Conservation (phyloP, 1,140 invertebrate genomes). For the Cydia splendana region DNA sequence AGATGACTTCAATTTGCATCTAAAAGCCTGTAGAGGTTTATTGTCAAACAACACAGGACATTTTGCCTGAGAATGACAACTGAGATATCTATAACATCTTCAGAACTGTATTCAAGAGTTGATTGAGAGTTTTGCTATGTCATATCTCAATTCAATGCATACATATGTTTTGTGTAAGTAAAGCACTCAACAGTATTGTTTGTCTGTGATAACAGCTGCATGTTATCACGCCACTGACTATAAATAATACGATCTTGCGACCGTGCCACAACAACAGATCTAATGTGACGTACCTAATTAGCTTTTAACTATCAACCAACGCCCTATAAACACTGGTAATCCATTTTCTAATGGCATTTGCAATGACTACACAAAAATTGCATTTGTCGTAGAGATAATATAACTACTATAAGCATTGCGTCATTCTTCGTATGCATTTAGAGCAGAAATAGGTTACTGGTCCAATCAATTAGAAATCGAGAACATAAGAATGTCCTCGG, state of each 20-base stretch:
- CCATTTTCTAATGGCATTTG: background rate
- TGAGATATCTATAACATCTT: background rate
- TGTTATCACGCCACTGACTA: constrained; percentile 26
- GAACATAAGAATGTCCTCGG: too few relatives aligned
- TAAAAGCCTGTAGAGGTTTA: background rate
- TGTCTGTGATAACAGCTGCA: constrained; percentile 26
- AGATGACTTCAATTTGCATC: background rate
- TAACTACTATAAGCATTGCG: background rate
- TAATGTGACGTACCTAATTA: constrained; percentile 30
- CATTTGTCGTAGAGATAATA: background rate
- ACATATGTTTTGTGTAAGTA: constrained; percentile 5
- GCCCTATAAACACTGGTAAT: constrained; percentile 2
- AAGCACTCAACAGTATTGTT: constrained; percentile 22
- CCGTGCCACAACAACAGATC: constrained; percentile 13
- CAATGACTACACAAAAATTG: background rate
- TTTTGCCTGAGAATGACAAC: background rate
- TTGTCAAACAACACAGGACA: background rate
- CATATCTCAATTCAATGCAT: constrained; percentile 7
- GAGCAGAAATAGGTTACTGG: background rate
- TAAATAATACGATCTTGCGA: constrained; percentile 27
- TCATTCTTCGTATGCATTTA: background rate
- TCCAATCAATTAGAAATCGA: background rate
- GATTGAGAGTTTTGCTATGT: constrained; percentile 1
- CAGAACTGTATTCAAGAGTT: background rate
- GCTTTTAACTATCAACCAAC: constrained; percentile 6